Evolutionary conservation across 1,140 invertebrate species (phyloP).

Genomic region (Gryon sp.): DNA sequence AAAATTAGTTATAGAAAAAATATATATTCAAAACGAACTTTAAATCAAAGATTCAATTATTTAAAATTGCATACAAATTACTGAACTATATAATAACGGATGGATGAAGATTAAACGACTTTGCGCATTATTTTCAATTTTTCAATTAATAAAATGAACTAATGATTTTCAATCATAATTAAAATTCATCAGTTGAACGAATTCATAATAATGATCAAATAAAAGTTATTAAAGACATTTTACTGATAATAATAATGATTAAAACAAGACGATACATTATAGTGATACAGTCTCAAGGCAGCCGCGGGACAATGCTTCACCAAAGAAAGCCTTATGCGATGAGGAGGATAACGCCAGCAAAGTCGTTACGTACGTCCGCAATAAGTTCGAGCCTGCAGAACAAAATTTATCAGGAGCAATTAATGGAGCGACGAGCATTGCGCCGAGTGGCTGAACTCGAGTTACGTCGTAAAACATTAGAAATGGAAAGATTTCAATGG

Average conservation of each 20-base stretch:
- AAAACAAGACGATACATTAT: background rate
- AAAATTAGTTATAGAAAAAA: too few species aligned
- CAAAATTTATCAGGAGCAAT: constrained; percentile 71
- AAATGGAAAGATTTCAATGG: constrained; percentile 70
- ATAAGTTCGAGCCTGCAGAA: constrained; percentile 64
- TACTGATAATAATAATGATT: background rate
- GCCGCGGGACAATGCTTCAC: constrained; percentile 19
- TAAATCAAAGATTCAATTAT: too few species aligned
- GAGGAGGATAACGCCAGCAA: constrained; percentile 55
- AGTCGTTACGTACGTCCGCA: constrained; percentile 23
- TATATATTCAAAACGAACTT: too few species aligned
- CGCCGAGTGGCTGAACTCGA: constrained; percentile 69
- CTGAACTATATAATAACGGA: too few species aligned
- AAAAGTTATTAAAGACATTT: too few species aligned
- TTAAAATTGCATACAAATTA: too few species aligned
- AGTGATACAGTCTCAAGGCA: constrained; percentile 17
- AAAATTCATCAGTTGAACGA: too few species aligned
- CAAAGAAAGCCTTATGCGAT: constrained; percentile 51
- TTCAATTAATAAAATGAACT: too few species aligned
- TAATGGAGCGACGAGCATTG: constrained; percentile 66
- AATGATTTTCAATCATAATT: too few species aligned
- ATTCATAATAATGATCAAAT: too few species aligned
- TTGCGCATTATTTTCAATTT: too few species aligned
- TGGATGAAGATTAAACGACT: too few species aligned
- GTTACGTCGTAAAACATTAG: constrained; percentile 69